Evolutionary conservation across 2,888 invertebrate species (phyloP), one percentile per base, ranked within the genome.

Genomic region (Dimorphilus gyrociliatus): DNA sequence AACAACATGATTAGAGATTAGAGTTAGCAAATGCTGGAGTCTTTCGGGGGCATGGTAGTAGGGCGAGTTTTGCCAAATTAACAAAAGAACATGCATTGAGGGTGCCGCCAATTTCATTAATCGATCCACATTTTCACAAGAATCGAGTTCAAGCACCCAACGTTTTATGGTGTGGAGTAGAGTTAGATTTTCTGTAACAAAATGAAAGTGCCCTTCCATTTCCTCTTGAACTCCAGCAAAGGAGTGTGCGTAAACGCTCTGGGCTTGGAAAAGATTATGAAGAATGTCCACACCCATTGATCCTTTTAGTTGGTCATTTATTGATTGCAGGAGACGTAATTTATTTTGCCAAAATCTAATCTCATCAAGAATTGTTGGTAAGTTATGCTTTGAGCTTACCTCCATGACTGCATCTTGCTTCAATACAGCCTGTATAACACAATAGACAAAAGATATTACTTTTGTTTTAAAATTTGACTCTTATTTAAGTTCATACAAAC

Each of bases 1-100:
- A 6, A 60, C 58, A 17, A 61, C 55, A 40, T 59, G 59, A 42
- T 60, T 60, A 4, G 59, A 57, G 27, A 61, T 34, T 17, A 61
- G 39, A 17, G 52, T 34, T 17, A 61, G 40, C 12, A 61, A 38
- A 31, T 58, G 51, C 38, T 51, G 50, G 30, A 58, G 57, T 34
- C 51, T 56, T 32, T 53, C 54, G 32, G 46, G 45, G 36, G 52
- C 53, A 36, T 60, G 60, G 35, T 58, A 60, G 35, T 60, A 59
- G n/a, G n/a, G n/a, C n/a, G 52, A 53, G 36, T 51, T 41, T 24
- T 45, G 43, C 61, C 61, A 61, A 25, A 61, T 50, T 0, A 60
- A 48, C 19, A 50, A 42, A 4, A 60, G 38, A 7, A 50, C 51
- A 32, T 55, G 54, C 44, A 59, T 53, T 25, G 60, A 48, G 4